Evolutionary conservation across 2,797 vertebrate species (phyloP).

Genomic region (Phalloptychus januarius): DNA sequence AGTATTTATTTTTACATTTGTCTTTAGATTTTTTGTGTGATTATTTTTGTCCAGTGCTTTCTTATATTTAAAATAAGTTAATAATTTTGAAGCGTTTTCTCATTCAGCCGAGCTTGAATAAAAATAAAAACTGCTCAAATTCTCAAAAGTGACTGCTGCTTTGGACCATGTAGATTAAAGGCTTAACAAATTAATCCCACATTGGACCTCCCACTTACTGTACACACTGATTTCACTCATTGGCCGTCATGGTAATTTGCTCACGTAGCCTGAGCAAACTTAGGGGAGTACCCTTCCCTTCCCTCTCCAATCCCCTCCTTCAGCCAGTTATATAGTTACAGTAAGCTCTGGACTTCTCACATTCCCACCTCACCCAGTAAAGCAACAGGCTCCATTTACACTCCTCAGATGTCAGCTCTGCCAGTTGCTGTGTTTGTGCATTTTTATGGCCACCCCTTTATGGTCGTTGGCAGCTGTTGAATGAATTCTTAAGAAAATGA

Average conservation of each 20-base stretch:
- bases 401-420: constrained; percentile 65
- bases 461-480: constrained; percentile 41
- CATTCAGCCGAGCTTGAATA: constrained; percentile 24
- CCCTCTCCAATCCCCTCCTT: constrained; percentile 8
- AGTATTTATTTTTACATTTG: too few relatives aligned
- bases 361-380: constrained; percentile 79
- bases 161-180: constrained; percentile 10
- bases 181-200: constrained; percentile 22
- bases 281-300: constrained; percentile 33
- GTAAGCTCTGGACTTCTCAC: constrained; percentile 74
- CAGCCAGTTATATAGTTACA: constrained; percentile 53
- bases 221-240: constrained; percentile 28
- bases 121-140: neutral
- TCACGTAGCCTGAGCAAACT: constrained; percentile 23
- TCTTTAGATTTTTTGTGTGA: neutral
- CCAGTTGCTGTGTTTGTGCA: constrained; percentile 81
- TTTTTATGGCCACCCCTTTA: constrained; percentile 69
- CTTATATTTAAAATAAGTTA: neutral
- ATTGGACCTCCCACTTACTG: constrained; percentile 17
- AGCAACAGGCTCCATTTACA: constrained; percentile 80
- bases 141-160: constrained; percentile 13
- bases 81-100: constrained; percentile 22
- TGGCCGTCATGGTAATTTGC: constrained; percentile 62
- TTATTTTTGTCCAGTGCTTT: neutral
- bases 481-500: constrained; percentile 38